Base-by-base conservation (phyloP, 2,888 invertebrate genomes). In the Ochropleura plecta region DNA sequence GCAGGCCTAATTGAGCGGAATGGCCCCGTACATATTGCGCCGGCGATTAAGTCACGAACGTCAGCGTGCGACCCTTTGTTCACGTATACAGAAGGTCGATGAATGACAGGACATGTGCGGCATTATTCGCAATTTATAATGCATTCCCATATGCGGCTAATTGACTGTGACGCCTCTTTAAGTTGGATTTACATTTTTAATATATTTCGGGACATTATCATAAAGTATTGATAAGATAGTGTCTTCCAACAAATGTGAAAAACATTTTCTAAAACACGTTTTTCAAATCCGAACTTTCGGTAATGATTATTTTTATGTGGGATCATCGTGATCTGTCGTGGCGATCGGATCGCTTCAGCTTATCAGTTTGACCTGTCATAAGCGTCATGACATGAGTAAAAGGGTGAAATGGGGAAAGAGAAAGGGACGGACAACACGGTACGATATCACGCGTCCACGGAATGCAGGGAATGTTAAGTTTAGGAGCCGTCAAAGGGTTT, bases 1-100 rank as follows among this genome's bases (percentile, higher is more conserved):
- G 88, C 87, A 90, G 84, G 90, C 90, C 94, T 95, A 96, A 96
- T 96, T 96, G 96, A 93, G 94, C 94, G 93, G 94, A 95, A 95
- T 93, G 91, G 92, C 89, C 90, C 89, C 87, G 85, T 89, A 87
- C 88, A 84, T 86, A 88, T 86, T 85, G 88, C 77, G 79, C 68
- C 80, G 57, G 77, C 86, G 86, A 88, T 83, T 86, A 90, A 89
- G 88, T 83, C 86, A 90, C 78, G 80, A 83, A 86, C 89, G 90
- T 78, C 79, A 90, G 91, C 89, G 89, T 77, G 73, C 70, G 81
- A 78, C 73, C 80, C 71, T 79, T 81, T 78, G 72, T 76, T 64
- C 69, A 67, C 53, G 48, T 44, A 55, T n/a, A 59, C 62, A 48
- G 59, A 69, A 84, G 82, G 73, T 79, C 75, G 83, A 75, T 73